Base-by-base conservation (phyloP, 2,113 vertebrate genomes). In the Pyrgilauda ruficollis region DNA sequence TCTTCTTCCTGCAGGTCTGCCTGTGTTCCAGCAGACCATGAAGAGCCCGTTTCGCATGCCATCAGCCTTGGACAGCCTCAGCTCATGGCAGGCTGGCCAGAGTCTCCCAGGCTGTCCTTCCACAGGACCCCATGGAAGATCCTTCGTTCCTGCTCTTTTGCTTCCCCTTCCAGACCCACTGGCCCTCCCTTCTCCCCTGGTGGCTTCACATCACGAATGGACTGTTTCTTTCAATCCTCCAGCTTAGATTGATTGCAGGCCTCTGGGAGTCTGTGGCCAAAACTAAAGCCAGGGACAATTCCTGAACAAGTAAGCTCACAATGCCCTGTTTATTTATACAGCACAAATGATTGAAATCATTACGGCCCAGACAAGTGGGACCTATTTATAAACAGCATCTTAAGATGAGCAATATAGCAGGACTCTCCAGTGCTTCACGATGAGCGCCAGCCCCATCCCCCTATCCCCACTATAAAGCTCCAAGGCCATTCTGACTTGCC, bases 241-340 rank as follows among this genome's bases (percentile, higher is more conserved):
- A 39, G 85, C 70, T 64, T 93, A 97, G 95, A 95, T 96, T 81
- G 22, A 91, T 96, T 93, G 78, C 90, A 95, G 94, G 47, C 89
- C 79, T 96, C 72, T 61, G 82, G 89, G 90, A 97, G 21, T 18
- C 73, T 70, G 66, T 50, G 96, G 96, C 96, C 97, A 96, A 93
- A 97, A 93, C 94, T 94, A 96, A 96, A 97, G 97, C 97, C 97
- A 96, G 83, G 96, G 93, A 97, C 95, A 93, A 92, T 97, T 97
- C 96, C 96, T 87, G 95, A 94, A 96, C 94, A 89, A 89, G 95
- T 70, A 96, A 96, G 95, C 94, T 97, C 92, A 97, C 96, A 97
- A 97, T 96, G 92, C 84, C 56, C 88, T 86, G 95, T 93, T 97
- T 97, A 96, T 97, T 98, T 97, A 96, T 87, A 95, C 95, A 97